Evolutionary conservation across 2,888 invertebrate species (phyloP), one percentile per base, ranked within the genome.

Genomic region (Ormyrus thymus): DNA sequence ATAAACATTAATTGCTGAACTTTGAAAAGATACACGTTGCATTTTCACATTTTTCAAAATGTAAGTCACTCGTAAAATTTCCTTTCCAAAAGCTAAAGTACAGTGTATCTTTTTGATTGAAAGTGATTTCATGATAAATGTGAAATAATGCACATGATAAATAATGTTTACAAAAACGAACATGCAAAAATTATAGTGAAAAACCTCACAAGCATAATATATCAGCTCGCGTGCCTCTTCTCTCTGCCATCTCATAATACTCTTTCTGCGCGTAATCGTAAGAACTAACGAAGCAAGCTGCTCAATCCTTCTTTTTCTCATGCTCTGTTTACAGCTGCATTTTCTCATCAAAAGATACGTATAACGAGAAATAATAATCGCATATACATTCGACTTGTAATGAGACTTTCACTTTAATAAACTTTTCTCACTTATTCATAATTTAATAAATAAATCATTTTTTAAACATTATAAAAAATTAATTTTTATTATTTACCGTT

Each of bases 161-260:
- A 59, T 75, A 75, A 81, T 79, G 65, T 76, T 76, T 71, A 74
- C 71, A 59, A 81, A 78, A 72, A 78, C 64, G 65, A 72, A 58
- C 81, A 80, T 80, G 81, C 79, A 81, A 75, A 81, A 81, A 81
- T 77, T 45, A 79, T 66, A 76, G 68, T 56, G 65, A 85, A 84
- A 87, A 88, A 87, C 88, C 88, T 87, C 87, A 83, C 86, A 87
- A 88, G 86, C 87, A 84, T 86, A 84, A 86, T 84, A 83, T 84
- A 86, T 86, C 85, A 85, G 86, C 86, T 87, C 86, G 86, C 86
- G 87, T 87, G 87, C 86, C 86, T 88, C 84, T 84, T 84, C 84
- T 83, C 83, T 76, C 66, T 73, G 72, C 76, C 76, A 81, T 78
- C 75, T 69, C 64, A 70, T 66, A 64, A 74, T 72, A 71, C 55